phyloP scores from a whole-genome alignment of 1,140 invertebrate species.

The Apis florea region DNA sequence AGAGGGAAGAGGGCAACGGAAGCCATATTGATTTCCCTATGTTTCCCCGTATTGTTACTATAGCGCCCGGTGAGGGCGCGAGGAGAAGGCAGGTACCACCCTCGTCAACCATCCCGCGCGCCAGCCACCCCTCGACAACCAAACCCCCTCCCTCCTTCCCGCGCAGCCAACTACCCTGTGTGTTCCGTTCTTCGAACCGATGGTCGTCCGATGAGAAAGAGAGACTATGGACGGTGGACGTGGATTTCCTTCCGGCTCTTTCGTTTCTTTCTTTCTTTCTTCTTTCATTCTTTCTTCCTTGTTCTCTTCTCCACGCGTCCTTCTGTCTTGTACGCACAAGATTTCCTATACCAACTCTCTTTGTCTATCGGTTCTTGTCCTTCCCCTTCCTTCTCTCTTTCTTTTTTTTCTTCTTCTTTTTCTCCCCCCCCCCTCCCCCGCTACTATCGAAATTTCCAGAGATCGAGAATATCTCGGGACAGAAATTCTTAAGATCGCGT shows the following conservation, averaged over 20 bases:
- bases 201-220: constrained; percentile 61
- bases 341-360: constrained; percentile 29
- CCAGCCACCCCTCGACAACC: constrained; percentile 54
- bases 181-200: constrained; percentile 55
- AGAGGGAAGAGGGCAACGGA: constrained; percentile 78
- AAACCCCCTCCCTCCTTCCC: not conserved
- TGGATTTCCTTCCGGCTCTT: constrained; percentile 59
- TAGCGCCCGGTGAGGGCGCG: constrained; percentile 77
- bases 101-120: constrained; percentile 51
- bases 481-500: too few relatives aligned
- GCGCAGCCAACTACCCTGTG: constrained; percentile 21
- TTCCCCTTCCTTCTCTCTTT: not conserved
- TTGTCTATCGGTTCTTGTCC: constrained; percentile 15
- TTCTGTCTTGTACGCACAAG: constrained; percentile 36
- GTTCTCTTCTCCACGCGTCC: constrained; percentile 11
- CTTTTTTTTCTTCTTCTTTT: too few relatives aligned
- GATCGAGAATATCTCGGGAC: too few relatives aligned
- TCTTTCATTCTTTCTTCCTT: constrained; percentile 20
- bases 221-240: constrained; percentile 67
- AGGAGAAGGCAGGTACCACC: constrained; percentile 73
- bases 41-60: constrained; percentile 81
- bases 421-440: not conserved
- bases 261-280: constrained; percentile 35
- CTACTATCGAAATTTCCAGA: not conserved
- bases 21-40: constrained; percentile 82